These are phyloP conservation scores for Vimba vimba DNA, from an alignment of 2,113 vertebrate genomes.

Conservation along the genomic window DNA sequence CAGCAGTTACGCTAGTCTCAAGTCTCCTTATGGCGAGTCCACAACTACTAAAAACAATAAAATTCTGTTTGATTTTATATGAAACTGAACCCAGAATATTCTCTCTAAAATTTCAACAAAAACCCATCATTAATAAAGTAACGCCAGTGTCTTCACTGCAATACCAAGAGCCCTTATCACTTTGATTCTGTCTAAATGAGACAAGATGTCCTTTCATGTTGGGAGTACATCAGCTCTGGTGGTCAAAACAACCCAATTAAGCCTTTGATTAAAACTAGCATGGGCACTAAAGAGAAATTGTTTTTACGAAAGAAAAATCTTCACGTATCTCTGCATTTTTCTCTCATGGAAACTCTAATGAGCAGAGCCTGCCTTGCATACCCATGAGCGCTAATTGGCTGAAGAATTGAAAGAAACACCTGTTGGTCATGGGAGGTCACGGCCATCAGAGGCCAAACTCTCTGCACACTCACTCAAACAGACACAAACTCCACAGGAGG, in stretches of 20 bases:
- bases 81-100: neutral
- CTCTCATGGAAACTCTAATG: slow-evolving; percentile 54
- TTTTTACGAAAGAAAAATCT: slow-evolving; percentile 21
- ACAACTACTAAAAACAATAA: too few species aligned
- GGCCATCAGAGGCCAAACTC: slow-evolving; percentile 1
- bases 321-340: slow-evolving; percentile 2
- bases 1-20: too few species aligned
- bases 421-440: slow-evolving; percentile 45
- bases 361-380: slow-evolving; percentile 53
- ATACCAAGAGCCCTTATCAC: neutral
- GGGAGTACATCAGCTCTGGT: slow-evolving; percentile 42
- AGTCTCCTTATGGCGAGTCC: too few species aligned
- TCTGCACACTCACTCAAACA: slow-evolving; percentile 26
- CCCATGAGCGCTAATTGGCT: slow-evolving; percentile 62
- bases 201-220: slow-evolving; percentile 46
- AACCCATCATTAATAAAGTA: neutral
- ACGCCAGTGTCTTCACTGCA: neutral
- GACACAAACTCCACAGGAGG: slow-evolving; percentile 14
- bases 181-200: slow-evolving; percentile 30
- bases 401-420: slow-evolving; percentile 52
- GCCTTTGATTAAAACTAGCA: slow-evolving; percentile 45
- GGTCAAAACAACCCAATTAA: slow-evolving; percentile 51
- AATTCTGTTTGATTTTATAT: too few species aligned
- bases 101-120: neutral
- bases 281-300: slow-evolving; percentile 29